These are phyloP conservation scores for Dasypolia templi DNA, from an alignment of 2,888 invertebrate genomes.

Conservation along the genomic window DNA sequence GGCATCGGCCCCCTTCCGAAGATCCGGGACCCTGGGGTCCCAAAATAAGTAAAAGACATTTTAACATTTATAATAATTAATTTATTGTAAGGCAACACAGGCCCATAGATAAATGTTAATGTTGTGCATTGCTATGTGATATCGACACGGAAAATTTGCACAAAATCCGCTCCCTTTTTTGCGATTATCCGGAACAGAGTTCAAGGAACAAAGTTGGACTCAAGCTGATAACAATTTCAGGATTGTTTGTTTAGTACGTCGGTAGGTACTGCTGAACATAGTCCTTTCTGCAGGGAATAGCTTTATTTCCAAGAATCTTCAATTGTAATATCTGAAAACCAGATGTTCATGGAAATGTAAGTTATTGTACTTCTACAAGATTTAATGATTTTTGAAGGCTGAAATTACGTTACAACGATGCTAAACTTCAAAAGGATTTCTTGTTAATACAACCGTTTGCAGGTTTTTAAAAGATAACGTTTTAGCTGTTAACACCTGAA, in stretches of 20 bases:
- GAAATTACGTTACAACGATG: neutral
- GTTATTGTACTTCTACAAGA: neutral
- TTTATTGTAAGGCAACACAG: neutral
- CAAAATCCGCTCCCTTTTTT: neutral
- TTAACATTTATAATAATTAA: neutral
- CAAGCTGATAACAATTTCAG: neutral
- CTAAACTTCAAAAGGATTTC: neutral
- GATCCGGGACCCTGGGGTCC: neutral
- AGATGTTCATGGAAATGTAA: constrained; percentile 11
- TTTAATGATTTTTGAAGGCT: constrained; percentile 7
- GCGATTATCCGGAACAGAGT: neutral
- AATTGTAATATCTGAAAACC: neutral
- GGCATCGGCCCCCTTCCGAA: neutral
- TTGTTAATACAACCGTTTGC: constrained; percentile 2
- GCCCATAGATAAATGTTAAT: neutral
- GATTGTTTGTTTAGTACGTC: constrained; percentile 10
- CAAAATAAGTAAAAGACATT: neutral
- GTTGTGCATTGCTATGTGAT: neutral
- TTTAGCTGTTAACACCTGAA: constrained; percentile 5
- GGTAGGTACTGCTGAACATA: neutral
- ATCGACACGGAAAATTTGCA: constrained; percentile 7
- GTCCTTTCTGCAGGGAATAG: constrained; percentile 9
- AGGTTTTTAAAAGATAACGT: neutral
- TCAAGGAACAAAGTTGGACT: neutral
- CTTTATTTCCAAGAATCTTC: constrained; percentile 1